Base-by-base conservation (phyloP, 2,113 vertebrate genomes). In the Pterophyllum scalare region DNA sequence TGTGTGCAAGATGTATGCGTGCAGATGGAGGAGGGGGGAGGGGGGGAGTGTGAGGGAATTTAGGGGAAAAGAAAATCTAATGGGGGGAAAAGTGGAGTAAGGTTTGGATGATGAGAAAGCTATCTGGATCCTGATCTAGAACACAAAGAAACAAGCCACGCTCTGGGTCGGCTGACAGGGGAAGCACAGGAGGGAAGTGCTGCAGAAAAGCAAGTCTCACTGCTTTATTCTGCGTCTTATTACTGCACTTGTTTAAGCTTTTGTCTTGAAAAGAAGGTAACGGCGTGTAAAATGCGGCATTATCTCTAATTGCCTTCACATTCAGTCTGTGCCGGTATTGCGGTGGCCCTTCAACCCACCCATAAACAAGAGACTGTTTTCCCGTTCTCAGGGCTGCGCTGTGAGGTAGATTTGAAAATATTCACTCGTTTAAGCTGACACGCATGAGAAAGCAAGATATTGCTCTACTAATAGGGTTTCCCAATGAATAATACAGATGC, bases 171-270 rank as follows among this genome's bases (percentile, higher is more conserved):
- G 83, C 81, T 64, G 88, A 93, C 84, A 81, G 88, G 88, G 88
- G 79, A 91, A 79, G 78, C 38, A 76, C 62, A 43, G 82, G 84
- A 86, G 83, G 86, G 86, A 86, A 89, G 74, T 6, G 64, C 80
- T 83, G 54, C 56, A 91, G 87, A 88, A 94, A 95, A 89, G 91
- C 22, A 91, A 80, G 81, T 77, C 83, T 87, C n/a, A 8, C 59
- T 38, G 26, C 46, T 81, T 81, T 74, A 84, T 81, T 87, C 80
- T 59, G 81, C 59, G 52, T 89, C 83, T 88, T 86, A 87, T 94
- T 94, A 90, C 79, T 94, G 86, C 94, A 95, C 94, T 96, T 95
- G 94, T 93, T 95, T 77, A 72, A 87, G 78, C 80, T 78, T 83
- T 88, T 90, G 89, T 92, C 90, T 79, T 75, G 82, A 92, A 93